Evolutionary conservation across 2,888 invertebrate species (phyloP), one percentile per base, ranked within the genome.

Genomic region (Mythimna albipuncta): DNA sequence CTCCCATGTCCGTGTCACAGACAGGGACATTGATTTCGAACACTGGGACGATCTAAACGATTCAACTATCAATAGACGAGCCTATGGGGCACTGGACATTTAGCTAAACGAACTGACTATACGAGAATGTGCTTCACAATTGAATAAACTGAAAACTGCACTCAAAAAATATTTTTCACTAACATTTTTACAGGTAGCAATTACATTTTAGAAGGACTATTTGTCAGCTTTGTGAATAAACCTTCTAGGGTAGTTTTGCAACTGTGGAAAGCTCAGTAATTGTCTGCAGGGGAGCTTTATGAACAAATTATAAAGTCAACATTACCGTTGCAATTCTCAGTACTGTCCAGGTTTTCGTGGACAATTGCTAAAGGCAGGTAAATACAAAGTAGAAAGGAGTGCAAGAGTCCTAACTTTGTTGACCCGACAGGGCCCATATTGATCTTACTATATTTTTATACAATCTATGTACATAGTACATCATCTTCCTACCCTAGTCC

Each of bases 1-100:
- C 78, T 87, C 85, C 81, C 74, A 75, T 84, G 90, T 82, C 69
- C 82, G 78, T 88, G 90, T 90, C 90, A 87, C 85, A 66, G 85
- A 70, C 91, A 90, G 87, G 72, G 57, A 81, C 79, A 67, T 82
- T 74, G 86, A 83, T 81, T 85, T 79, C 72, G 84, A 87, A 78
- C 78, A 77, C 78, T 80, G 79, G 64, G 75, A 78, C 77, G 68
- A 79, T 75, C 75, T 75, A 69, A 75, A 81, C 81, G 66, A 80
- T 73, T 72, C 71, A 69, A 75, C 83, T 79, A 82, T 80, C 81
- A 64, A 77, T 75, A 76, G 72, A 75, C 26, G 47, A 54, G 57
- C 67, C 68, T 64, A 72, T 68, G 32, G 70, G 41, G 38, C 57
- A 52, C 69, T 21, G 26, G 41, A 54, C 64, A 57, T 82, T 81